phyloP scores from a whole-genome alignment of 2,888 invertebrate genomes.

The Cantharis rufa region DNA sequence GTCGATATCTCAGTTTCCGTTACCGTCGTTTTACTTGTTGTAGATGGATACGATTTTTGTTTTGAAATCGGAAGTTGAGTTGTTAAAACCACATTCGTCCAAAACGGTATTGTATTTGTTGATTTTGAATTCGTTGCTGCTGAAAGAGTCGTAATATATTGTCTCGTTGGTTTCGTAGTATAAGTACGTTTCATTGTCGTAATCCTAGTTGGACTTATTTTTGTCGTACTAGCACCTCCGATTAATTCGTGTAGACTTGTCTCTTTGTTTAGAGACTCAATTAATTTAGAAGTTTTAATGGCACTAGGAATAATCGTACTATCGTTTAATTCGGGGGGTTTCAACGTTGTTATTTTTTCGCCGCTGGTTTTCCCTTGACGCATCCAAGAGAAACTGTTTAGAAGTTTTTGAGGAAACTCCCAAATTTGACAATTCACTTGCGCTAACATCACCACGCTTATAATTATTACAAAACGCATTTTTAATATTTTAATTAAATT shows the following conservation, averaged over 20 bases:
- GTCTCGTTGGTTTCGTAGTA: slow-evolving; percentile 41
- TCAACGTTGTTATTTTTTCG: slow-evolving; percentile 9
- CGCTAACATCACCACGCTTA: slow-evolving; percentile 40
- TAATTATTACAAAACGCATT: slow-evolving; percentile 44
- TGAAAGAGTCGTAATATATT: slow-evolving; percentile 29
- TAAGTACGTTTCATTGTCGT: slow-evolving; percentile 13
- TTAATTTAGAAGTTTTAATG: not conserved
- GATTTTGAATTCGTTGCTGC: slow-evolving; percentile 23
- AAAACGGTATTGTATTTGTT: slow-evolving; percentile 39
- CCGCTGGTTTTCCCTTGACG: slow-evolving; percentile 46
- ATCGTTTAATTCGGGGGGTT: slow-evolving; percentile 15
- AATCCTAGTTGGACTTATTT: slow-evolving; percentile 3
- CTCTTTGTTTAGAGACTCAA: slow-evolving; percentile 2
- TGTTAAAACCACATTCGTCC: slow-evolving; percentile 57
- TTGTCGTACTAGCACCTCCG: slow-evolving; percentile 3
- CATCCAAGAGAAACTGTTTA: slow-evolving; percentile 44
- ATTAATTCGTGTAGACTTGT: slow-evolving; percentile 5
- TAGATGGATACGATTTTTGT: slow-evolving; percentile 50
- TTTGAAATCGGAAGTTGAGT: slow-evolving; percentile 55
- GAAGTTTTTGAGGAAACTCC: slow-evolving; percentile 48
- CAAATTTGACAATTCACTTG: slow-evolving; percentile 48
- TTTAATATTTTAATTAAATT: slow-evolving; percentile 12
- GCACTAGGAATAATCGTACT: not conserved
- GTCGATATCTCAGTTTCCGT: slow-evolving; percentile 47
- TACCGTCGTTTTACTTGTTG: slow-evolving; percentile 46